Conservation (phyloP, 2,113 vertebrate genomes). For the Cygnus buccinator region DNA sequence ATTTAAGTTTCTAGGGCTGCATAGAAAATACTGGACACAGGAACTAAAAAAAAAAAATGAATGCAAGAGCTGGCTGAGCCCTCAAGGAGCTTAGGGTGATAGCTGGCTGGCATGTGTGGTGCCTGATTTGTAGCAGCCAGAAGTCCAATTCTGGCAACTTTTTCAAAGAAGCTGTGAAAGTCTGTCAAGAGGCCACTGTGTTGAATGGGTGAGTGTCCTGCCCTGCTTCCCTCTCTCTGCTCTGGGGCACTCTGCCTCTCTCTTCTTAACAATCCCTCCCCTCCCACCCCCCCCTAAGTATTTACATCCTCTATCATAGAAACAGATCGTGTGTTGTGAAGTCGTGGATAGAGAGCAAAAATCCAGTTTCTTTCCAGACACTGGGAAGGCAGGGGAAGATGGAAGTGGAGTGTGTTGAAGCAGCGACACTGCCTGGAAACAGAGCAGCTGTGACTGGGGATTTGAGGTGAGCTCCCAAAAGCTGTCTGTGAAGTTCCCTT, state of each 20-base stretch:
- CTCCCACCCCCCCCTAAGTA: neutral
- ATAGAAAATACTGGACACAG: neutral
- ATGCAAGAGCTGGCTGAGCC: neutral
- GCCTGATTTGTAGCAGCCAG: neutral
- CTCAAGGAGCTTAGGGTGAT: neutral
- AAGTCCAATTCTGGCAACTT: neutral
- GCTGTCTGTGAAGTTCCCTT: neutral
- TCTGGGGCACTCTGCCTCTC: neutral
- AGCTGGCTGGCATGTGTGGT: neutral
- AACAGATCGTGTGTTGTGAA: neutral
- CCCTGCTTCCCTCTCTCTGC: neutral
- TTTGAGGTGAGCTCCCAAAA: neutral
- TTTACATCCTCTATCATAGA: neutral
- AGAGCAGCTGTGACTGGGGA: neutral
- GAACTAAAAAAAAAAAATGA: neutral
- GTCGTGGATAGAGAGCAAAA: neutral
- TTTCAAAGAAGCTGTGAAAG: neutral
- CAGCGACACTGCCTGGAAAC: fast-evolving
- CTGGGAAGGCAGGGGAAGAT: neutral
- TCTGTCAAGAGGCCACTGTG: neutral
- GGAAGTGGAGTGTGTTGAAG: neutral
- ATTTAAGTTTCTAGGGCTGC: neutral
- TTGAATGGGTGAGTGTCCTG: neutral
- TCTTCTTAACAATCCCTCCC: neutral
- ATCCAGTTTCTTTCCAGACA: neutral